A percentile compares a stretch with the other conserved stretches of the same genome.
Evolutionary conservation across 1,140 invertebrate genomes (phyloP).

Genomic region (Nilaparvata lugens): DNA sequence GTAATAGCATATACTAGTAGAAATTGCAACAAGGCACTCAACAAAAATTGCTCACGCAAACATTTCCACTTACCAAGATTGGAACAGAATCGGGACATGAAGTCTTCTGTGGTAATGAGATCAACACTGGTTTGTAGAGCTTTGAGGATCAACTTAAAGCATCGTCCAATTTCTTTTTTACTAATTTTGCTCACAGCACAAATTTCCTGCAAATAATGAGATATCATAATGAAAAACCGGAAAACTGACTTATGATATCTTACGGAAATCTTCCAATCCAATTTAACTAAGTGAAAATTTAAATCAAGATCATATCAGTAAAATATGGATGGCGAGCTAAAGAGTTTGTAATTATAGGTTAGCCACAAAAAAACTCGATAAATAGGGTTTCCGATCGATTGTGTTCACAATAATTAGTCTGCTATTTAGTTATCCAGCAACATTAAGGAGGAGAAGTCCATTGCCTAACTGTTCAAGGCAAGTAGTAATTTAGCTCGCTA

Average conservation of each 20-base stretch:
- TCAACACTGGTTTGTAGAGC: conserved; percentile 93
- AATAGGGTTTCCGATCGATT: too few species aligned
- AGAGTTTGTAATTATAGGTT: too few species aligned
- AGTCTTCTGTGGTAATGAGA: conserved; percentile 95
- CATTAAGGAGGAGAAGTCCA: too few species aligned
- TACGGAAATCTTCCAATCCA: conserved; percentile 11
- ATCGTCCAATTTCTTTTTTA: conserved; percentile 98
- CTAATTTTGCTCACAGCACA: conserved; percentile 97
- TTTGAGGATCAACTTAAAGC: conserved; percentile 90
- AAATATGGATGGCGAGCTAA: too few species aligned
- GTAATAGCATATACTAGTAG: too few species aligned
- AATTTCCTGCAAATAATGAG: conserved; percentile 58
- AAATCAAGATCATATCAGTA: too few species aligned
- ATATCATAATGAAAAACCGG: background rate
- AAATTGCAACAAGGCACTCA: too few species aligned
- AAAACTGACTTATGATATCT: background rate
- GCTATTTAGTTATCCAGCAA: too few species aligned
- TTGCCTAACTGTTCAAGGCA: too few species aligned
- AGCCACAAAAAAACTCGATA: too few species aligned
- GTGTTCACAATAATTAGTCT: too few species aligned
- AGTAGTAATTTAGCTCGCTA: too few species aligned
- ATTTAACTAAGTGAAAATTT: background rate
- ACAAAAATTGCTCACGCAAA: background rate
- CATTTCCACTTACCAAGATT: conserved; percentile 48
- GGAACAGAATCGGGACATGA: conserved; percentile 90